These are phyloP conservation scores for Anisognathus igniventris DNA, from an alignment of 2,797 vertebrate genomes.

Conservation along the genomic window DNA sequence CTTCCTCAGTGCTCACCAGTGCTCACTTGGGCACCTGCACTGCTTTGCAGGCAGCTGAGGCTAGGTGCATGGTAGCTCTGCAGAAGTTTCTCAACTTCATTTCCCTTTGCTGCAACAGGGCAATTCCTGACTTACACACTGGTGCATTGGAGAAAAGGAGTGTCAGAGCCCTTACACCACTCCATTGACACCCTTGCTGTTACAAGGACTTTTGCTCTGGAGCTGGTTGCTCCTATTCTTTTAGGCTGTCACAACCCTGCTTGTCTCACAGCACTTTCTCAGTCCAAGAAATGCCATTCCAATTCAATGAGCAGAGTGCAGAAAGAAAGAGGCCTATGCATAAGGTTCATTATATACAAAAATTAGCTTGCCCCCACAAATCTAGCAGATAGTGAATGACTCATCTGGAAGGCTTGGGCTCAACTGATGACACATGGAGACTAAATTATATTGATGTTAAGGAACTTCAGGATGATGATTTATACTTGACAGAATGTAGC, in stretches of 20 bases:
- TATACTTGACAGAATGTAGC: neutral
- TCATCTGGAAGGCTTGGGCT: slow-evolving; percentile 1
- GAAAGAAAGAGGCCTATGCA: neutral
- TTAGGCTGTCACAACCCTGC: neutral
- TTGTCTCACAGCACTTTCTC: neutral
- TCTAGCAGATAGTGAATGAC: neutral
- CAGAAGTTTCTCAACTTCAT: neutral
- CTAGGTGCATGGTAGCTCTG: neutral
- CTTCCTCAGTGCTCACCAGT: accelerated
- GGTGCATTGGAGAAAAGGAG: neutral
- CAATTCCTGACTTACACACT: neutral
- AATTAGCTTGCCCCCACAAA: neutral
- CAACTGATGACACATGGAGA: slow-evolving; percentile 12
- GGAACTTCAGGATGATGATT: slow-evolving; percentile 45
- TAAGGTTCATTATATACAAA: neutral
- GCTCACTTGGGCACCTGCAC: neutral
- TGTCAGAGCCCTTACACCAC: neutral
- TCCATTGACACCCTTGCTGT: neutral
- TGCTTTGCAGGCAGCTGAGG: neutral
- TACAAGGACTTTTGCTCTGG: neutral
- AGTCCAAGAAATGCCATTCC: neutral
- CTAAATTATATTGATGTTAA: slow-evolving; percentile 27
- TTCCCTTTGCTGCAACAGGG: neutral
- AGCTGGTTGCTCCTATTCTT: neutral
- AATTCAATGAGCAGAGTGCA: neutral